A percentile compares a stretch with the other conserved stretches of the same genome.
Conservation (phyloP, 2,113 vertebrate species). For the Microcebus murinus region DNA sequence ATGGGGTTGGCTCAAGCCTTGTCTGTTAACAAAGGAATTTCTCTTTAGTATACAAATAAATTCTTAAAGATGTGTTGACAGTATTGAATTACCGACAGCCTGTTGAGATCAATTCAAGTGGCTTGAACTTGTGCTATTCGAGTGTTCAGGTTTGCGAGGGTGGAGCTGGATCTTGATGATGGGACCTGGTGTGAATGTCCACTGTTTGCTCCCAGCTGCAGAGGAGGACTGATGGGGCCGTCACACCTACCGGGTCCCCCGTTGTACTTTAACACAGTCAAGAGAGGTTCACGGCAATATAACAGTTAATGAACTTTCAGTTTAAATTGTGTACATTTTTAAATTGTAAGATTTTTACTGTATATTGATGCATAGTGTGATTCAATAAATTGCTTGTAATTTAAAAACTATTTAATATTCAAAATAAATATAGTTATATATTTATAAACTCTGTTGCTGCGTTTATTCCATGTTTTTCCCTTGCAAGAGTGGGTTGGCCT, state of each 20-base stretch:
- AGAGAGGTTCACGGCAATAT: conserved; percentile 90
- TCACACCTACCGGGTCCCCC: conserved; percentile 87
- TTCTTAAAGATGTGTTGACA: conserved; percentile 75
- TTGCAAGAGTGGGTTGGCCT: background rate
- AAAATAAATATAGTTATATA: conserved; percentile 95
- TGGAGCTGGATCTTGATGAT: conserved; percentile 88
- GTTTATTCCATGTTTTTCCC: conserved; percentile 62
- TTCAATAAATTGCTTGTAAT: conserved; percentile 99
- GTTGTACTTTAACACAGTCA: conserved; percentile 90
- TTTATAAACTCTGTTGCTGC: conserved; percentile 87
- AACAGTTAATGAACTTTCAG: conserved; percentile 90
- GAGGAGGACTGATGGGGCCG: conserved; percentile 87
- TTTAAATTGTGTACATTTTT: conserved; percentile 98
- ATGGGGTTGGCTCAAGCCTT: conserved; percentile 50
- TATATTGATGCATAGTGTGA: conserved; percentile 98
- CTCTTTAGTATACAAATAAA: background rate
- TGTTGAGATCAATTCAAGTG: conserved; percentile 88
- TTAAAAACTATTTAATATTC: conserved; percentile 99
- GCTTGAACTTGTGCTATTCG: conserved; percentile 88
- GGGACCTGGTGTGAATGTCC: conserved; percentile 88
- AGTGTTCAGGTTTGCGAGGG: conserved; percentile 93
- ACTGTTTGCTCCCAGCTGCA: conserved; percentile 89
- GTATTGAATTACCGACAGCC: conserved; percentile 89
- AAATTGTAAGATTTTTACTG: conserved; percentile 99
- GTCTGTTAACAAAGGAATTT: conserved; percentile 48